These are phyloP conservation scores for Tangara arthus DNA, from an alignment of 2,797 vertebrate species.

Conservation along the genomic window DNA sequence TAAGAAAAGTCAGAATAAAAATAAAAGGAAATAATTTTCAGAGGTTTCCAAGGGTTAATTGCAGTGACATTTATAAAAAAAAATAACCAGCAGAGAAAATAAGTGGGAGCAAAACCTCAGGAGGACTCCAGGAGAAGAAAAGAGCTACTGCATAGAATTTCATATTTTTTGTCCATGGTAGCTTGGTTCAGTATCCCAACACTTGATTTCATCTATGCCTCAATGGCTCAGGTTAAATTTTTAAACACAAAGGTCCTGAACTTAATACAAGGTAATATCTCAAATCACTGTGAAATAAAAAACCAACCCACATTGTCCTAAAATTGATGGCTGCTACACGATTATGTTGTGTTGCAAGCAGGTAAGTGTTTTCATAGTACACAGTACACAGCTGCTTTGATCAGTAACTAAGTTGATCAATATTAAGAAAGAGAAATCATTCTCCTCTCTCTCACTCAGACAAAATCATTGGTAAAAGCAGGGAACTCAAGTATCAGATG, in stretches of 20 bases:
- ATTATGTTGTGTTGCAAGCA: neutral
- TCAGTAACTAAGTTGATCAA: neutral
- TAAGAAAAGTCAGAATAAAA: neutral
- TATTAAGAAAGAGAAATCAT: neutral
- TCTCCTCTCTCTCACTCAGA: neutral
- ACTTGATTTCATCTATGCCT: fast-evolving
- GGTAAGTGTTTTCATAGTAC: neutral
- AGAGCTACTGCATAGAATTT: neutral
- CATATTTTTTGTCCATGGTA: neutral
- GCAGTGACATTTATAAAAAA: neutral
- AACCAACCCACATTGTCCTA: neutral
- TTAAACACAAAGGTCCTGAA: neutral
- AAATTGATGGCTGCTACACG: neutral
- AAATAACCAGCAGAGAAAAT: neutral
- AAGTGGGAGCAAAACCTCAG: neutral
- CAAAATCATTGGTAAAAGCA: neutral
- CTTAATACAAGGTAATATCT: neutral
- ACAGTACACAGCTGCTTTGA: neutral
- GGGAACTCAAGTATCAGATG: neutral
- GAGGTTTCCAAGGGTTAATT: constrained; percentile 3
- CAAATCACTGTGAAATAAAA: neutral
- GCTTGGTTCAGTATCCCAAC: neutral
- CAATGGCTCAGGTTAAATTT: neutral
- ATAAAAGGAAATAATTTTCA: neutral
- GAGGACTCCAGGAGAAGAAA: neutral